phyloP scores from a whole-genome alignment of 2,797 vertebrate genomes.

The Tachyglossus aculeatus region DNA sequence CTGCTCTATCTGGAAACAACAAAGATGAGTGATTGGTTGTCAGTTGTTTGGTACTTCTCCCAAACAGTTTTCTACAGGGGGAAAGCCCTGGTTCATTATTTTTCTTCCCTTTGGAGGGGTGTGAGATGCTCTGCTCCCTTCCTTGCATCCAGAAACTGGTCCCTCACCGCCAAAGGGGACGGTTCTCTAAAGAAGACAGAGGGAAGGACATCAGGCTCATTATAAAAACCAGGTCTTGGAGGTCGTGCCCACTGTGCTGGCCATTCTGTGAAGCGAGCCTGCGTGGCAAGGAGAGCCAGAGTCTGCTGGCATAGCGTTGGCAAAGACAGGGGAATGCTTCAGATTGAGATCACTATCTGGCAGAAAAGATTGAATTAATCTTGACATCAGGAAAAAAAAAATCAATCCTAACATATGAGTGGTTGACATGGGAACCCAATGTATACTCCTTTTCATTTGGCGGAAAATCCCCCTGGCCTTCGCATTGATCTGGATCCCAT shows the following conservation, averaged over 20 bases:
- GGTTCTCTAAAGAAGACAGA: not conserved
- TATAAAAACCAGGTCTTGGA: constrained; percentile 1
- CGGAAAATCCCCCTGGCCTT: constrained; percentile 13
- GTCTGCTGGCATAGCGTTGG: not conserved
- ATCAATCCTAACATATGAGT: not conserved
- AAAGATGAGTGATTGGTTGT: no score
- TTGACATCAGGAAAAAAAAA: constrained; percentile 7
- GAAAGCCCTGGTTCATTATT: not conserved
- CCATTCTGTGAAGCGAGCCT: not conserved
- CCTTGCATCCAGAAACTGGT: not conserved
- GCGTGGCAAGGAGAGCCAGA: not conserved
- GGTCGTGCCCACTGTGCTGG: not conserved
- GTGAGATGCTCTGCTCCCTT: not conserved
- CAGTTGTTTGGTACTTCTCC: not conserved
- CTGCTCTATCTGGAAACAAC: no score
- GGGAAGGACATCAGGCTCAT: not conserved
- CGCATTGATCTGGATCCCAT: constrained; percentile 3
- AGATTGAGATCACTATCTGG: not conserved
- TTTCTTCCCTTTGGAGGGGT: not conserved
- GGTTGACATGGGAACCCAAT: constrained; percentile 42
- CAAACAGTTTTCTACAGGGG: not conserved
- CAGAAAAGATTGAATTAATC: constrained; percentile 22
- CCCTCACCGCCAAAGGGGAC: not conserved
- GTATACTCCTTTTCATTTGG: constrained; percentile 30
- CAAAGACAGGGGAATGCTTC: not conserved